phyloP scores from a whole-genome alignment of 2,888 invertebrate genomes.

The Tortricodes alternella region DNA sequence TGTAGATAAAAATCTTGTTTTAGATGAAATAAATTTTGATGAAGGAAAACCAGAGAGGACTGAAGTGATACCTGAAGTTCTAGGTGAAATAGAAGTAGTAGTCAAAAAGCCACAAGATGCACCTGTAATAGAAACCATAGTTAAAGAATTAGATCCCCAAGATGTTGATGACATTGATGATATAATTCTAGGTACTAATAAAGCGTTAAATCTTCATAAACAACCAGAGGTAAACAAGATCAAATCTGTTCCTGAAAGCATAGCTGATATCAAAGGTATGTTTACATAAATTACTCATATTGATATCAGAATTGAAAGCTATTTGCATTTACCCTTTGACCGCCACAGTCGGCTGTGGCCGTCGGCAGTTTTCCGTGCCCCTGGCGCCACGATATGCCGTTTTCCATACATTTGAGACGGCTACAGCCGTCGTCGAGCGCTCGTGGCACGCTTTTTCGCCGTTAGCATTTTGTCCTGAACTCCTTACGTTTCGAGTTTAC shows the following conservation, averaged over 20 bases:
- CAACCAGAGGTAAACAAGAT: not conserved
- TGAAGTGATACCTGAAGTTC: slow-evolving; percentile 5
- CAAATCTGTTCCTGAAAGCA: not conserved
- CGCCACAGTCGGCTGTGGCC: too few species aligned
- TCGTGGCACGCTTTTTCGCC: too few species aligned
- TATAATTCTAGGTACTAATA: slow-evolving; percentile 31
- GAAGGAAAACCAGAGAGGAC: slow-evolving; percentile 21
- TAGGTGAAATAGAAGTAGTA: slow-evolving; percentile 18
- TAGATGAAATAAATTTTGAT: slow-evolving; percentile 13
- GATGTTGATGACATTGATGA: slow-evolving; percentile 37
- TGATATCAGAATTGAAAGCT: too few species aligned
- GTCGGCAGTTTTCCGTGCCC: too few species aligned
- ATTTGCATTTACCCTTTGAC: too few species aligned
- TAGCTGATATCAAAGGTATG: slow-evolving; percentile 2
- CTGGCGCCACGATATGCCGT: too few species aligned
- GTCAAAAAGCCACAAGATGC: slow-evolving; percentile 4
- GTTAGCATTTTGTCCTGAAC: too few species aligned
- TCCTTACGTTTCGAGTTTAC: too few species aligned
- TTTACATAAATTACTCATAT: too few species aligned
- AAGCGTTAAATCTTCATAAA: not conserved
- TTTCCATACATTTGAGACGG: too few species aligned
- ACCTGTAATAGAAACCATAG: not conserved
- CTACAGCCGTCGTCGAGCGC: too few species aligned
- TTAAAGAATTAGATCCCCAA: slow-evolving; percentile 20
- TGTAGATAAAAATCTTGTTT: slow-evolving; percentile 21